Base-by-base conservation (phyloP, 2,888 invertebrate species). In the Sepioteuthis lessoniana region DNA sequence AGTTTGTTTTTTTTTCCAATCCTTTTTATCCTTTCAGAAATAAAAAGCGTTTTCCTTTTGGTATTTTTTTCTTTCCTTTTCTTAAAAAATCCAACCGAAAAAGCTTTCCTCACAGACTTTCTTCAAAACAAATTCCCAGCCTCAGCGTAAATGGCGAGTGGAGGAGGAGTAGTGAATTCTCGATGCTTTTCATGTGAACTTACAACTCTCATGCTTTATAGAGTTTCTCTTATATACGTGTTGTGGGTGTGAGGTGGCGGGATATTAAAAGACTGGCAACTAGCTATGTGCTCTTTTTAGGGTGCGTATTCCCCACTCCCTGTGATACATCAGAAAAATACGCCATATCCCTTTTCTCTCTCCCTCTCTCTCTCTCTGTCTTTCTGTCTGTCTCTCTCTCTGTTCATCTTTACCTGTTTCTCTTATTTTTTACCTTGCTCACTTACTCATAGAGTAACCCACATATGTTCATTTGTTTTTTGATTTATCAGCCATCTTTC, bases 271-370 rank as follows among this genome's bases (percentile, higher is more conserved):
- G 76, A n/a, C 35, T 76, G 76, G 76, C 76, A 76, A 76, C 76
- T 76, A 76, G 76, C 13, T 76, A 76, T 76, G 76, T 76, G n/a
- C 76, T 76, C 21, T 76, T 76, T 76, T 76, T 76, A 76, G 76
- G 76, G 76, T 76, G 76, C n/a, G 76, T 76, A 76, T 76, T 35
- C 76, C 76, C 35, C n/a, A 76, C 76, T 76, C 76, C 76, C 76
- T 76, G 76, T 76, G 76, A 76, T 76, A 76, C 76, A 76, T 76
- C 76, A 76, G 76, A 76, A 76, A 76, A n/a, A n/a, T 76, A 76
- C 76, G 76, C 76, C 76, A 10, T 16, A 16, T 19, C n/a, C n/a
- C 76, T 76, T 76, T n/a, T n/a, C n/a, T n/a, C n/a, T 76, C 16
- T n/a, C n/a, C 7, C 0, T 60, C 21, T 55, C 21, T n/a, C n/a